Evolutionary conservation across 2,888 invertebrate genomes (phyloP), one percentile per base, ranked within the genome.

Genomic region (Teinopalpus imperialis): DNA sequence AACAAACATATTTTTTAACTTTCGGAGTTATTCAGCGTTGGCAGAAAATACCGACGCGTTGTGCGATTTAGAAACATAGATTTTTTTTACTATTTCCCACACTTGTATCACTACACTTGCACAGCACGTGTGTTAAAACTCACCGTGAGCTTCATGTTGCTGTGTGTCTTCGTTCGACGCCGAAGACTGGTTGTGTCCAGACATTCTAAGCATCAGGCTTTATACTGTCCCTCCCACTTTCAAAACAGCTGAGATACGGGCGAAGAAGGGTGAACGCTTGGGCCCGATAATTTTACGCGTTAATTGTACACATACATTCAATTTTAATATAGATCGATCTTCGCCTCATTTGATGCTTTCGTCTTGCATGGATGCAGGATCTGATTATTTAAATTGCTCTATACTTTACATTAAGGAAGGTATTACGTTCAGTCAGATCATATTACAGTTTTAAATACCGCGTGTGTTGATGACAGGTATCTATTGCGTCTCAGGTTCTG

Each of bases 91-190:
- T 18, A 30, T 42, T 12, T 29, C 23, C 16, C 35, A 40, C 31
- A 35, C 35, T 35, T 26, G 12, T 35, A 23, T 49, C 51, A 52
- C 52, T 50, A 16, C 50, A 52, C 52, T 51, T 34, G 32, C 57
- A 57, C 59, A 51, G 46, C 48, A 51, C 65, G 63, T 63, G 62
- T 57, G 52, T 48, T 56, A 32, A 24, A 54, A 86, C 88, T 88
- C 78, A 88, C 88, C 88, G 80, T 77, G 65, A 75, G 71, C 86
- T 88, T 89, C 88, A 89, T 87, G 83, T 81, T 83, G 87, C 78
- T 76, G 63, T 61, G 69, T 59, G 81, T 85, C 85, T 81, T 74
- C 86, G 82, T 70, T 66, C 62, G 63, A 62, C 63, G 83, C 75
- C 85, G 88, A 86, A 87, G 86, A 86, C 86, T 82, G 82, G 85